phyloP scores from a whole-genome alignment of 2,888 invertebrate genomes.

The Drosophila heteroneura region DNA sequence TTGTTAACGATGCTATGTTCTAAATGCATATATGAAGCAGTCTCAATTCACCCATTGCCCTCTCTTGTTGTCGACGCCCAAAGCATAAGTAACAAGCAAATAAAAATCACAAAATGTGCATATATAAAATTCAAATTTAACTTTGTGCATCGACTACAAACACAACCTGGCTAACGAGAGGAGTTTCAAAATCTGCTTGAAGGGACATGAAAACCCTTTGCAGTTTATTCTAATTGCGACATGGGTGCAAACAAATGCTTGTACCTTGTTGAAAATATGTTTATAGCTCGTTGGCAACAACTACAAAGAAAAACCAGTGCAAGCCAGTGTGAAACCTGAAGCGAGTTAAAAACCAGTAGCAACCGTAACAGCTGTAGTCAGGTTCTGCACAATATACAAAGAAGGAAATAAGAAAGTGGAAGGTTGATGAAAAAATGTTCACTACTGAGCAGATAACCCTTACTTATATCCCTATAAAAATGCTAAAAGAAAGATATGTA shows the following conservation, averaged over 20 bases:
- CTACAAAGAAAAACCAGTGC: conserved; percentile 7
- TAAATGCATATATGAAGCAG: conserved; percentile 28
- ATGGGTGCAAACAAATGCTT: conserved; percentile 74
- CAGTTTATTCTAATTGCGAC: conserved; percentile 63
- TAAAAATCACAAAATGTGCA: conserved; percentile 67
- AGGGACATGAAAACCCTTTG: conserved; percentile 12
- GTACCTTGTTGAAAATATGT: conserved; percentile 73
- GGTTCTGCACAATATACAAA: not conserved
- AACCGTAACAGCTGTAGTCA: conserved; percentile 2
- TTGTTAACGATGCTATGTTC: conserved; percentile 47
- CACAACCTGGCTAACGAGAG: not conserved
- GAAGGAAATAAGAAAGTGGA: not conserved
- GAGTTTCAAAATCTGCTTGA: not conserved
- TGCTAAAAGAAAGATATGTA: not conserved
- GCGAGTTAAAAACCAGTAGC: not conserved
- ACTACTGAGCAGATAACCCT: not conserved
- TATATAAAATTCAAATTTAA: conserved; percentile 77
- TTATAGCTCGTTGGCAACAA: conserved; percentile 61
- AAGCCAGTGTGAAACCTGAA: not conserved
- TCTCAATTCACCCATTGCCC: not conserved
- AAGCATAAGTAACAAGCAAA: conserved; percentile 55
- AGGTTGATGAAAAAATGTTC: not conserved
- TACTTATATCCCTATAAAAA: not conserved
- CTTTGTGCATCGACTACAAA: conserved; percentile 58
- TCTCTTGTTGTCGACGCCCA: not conserved